Base-by-base conservation (phyloP, 2,888 invertebrate genomes). In the Agonum fuliginosum region DNA sequence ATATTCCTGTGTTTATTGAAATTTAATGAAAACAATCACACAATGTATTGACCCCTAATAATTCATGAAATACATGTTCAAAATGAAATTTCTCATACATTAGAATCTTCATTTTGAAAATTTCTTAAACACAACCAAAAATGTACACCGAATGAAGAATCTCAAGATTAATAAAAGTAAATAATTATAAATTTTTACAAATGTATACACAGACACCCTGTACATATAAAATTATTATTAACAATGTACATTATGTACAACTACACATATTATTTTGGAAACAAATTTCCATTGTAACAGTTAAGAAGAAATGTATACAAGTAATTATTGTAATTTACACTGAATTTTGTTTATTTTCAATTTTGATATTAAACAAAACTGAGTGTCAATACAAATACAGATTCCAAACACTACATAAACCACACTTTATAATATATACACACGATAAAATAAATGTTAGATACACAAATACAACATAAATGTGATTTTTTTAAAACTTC, bases 401-500 rank as follows among this genome's bases (percentile, higher is more conserved):
- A 43, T 67, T 65, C 65, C 34, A 20, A 41, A 67, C 67, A 67
- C 67, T 46, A 70, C 70, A 70, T 70, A 70, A 67, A 70, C 70
- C 70, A 70, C 70, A 70, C n/a, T 67, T 12, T 70, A 46, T 46
- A 70, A 70, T 70, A 46, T 70, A 46, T 70, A 27, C 27, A 46
- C 70, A n/a, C n/a, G n/a, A n/a, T n/a, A 70, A 70, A 27, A 43
- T 24, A 54, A 41, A 22, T 43, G 70, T 70, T 70, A 70, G 70
- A 48, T 24, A 70, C 70, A 70, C n/a, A 43, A 70, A 70, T 70
- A 70, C 19, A 46, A 14, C n/a, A 70, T 20, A n/a, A n/a, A n/a
- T n/a, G n/a, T n/a, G n/a, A 27, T n/a, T 8, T 4, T n/a, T 34
- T 5, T 34, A 43, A 51, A 62, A 46, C 43, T 34, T 54, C 87